phyloP scores from a whole-genome alignment of 2,888 invertebrate species.

The Polietes domitor region DNA sequence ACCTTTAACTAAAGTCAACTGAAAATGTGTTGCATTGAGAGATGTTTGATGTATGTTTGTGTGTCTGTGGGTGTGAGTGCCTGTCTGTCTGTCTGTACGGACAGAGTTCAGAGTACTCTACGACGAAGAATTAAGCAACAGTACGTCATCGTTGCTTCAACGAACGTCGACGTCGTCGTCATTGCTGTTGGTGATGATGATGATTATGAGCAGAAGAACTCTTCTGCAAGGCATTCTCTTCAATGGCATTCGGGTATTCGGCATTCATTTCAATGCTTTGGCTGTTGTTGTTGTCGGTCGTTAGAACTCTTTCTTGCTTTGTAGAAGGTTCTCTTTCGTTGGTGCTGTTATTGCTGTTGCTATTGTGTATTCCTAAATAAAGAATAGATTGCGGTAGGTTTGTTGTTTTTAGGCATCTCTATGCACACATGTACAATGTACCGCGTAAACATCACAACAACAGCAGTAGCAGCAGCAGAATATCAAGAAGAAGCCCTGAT shows the following conservation, averaged over 20 bases:
- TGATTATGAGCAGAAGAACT: conserved; percentile 16
- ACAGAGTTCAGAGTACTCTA: conserved; percentile 40
- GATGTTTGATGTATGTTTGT: neutral
- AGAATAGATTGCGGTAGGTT: conserved; percentile 63
- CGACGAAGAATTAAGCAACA: conserved; percentile 27
- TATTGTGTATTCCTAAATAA: conserved; percentile 54
- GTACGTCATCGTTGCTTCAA: conserved; percentile 30
- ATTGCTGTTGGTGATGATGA: neutral
- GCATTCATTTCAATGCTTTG: conserved; percentile 1
- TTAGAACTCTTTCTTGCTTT: conserved; percentile 35
- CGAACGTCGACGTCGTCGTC: neutral
- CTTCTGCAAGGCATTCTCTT: conserved; percentile 23
- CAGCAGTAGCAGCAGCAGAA: neutral
- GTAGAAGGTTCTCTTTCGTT: conserved; percentile 31
- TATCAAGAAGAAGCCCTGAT: neutral
- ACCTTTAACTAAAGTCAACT: conserved; percentile 11
- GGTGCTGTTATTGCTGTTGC: conserved; percentile 33
- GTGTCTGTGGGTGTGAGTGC: neutral
- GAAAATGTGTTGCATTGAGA: neutral
- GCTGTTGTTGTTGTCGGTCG: conserved; percentile 2
- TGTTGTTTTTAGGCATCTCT: conserved; percentile 31
- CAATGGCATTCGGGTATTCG: conserved; percentile 13
- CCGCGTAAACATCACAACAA: conserved; percentile 18
- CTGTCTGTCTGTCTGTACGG: conserved; percentile 11
- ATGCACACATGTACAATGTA: conserved; percentile 19